These are phyloP conservation scores for Odontophorus gujanensis DNA, from an alignment of 2,113 vertebrate species.

Conservation along the genomic window DNA sequence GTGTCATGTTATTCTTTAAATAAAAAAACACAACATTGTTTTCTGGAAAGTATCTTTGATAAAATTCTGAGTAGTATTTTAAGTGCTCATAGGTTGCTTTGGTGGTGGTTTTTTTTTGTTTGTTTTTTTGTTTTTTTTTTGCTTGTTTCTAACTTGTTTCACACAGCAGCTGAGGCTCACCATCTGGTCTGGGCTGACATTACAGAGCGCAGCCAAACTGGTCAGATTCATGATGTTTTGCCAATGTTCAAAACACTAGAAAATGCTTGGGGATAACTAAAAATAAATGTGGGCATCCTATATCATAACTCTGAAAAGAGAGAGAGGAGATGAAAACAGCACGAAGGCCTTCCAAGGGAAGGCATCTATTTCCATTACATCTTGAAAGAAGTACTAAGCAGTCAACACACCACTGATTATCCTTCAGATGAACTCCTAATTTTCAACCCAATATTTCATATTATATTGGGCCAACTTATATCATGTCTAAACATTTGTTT, in stretches of 20 bases:
- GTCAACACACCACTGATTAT: background rate
- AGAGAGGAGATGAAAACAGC: background rate
- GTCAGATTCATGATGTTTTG: conserved; percentile 27
- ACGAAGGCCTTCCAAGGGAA: background rate
- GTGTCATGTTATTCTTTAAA: background rate
- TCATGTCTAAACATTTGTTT: background rate
- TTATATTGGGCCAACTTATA: background rate
- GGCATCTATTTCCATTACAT: background rate
- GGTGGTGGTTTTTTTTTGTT: fast-evolving
- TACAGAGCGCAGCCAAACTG: conserved; percentile 22
- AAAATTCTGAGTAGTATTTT: conserved; percentile 10
- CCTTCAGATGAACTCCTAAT: background rate
- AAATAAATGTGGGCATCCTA: conserved; percentile 25
- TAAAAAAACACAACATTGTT: conserved; percentile 4
- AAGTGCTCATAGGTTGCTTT: background rate
- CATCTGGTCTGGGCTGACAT: conserved; percentile 53
- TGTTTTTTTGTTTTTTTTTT: background rate
- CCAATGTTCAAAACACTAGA: background rate
- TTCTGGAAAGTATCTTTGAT: background rate
- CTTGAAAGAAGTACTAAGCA: background rate
- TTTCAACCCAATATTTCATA: background rate
- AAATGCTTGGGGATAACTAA: conserved; percentile 34
- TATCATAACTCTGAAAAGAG: background rate
- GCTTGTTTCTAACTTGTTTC: conserved; percentile 27
- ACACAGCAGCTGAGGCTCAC: conserved; percentile 38